Percentiles rank a stretch among this genome's conserved stretches.
These are phyloP conservation scores for Bagarius yarrelli DNA, from an alignment of 2,113 vertebrate species.

Conservation along the genomic window DNA sequence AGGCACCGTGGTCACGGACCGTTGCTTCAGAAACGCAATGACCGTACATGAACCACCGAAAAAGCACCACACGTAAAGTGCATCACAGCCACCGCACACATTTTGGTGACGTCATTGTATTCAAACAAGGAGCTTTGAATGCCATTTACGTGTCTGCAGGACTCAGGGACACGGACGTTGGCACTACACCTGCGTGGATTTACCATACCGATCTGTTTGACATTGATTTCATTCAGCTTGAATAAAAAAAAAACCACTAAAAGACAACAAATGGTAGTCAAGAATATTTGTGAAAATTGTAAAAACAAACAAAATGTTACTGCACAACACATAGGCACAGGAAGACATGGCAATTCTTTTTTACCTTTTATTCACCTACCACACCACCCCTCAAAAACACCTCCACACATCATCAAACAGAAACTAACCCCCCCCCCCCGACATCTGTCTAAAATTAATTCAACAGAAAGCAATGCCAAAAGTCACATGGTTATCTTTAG, in stretches of 20 bases:
- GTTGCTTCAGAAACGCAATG: conserved; percentile 71
- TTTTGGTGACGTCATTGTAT: conserved; percentile 44
- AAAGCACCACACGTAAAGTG: conserved; percentile 55
- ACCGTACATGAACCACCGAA: conserved; percentile 71
- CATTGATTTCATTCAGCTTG: background rate
- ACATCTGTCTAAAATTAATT: conserved; percentile 71
- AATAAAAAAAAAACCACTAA: background rate
- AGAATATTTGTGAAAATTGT: background rate
- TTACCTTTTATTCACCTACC: background rate
- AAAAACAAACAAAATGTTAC: background rate
- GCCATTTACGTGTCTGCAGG: conserved; percentile 47
- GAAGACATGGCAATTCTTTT: conserved; percentile 15
- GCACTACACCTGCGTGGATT: conserved; percentile 41
- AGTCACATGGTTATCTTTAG: conserved; percentile 77
- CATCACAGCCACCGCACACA: conserved; percentile 22
- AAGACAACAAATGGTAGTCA: too few species aligned
- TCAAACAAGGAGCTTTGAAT: conserved; percentile 53
- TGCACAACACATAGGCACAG: background rate
- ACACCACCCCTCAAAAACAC: conserved; percentile 38
- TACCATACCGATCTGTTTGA: background rate
- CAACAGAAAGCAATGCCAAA: conserved; percentile 65
- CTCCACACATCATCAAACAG: conserved; percentile 30
- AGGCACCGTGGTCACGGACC: conserved; percentile 78
- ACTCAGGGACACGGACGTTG: conserved; percentile 47
- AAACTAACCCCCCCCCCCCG: background rate